phyloP scores from a whole-genome alignment of 1,140 invertebrate genomes.

The Bombus turneri region DNA sequence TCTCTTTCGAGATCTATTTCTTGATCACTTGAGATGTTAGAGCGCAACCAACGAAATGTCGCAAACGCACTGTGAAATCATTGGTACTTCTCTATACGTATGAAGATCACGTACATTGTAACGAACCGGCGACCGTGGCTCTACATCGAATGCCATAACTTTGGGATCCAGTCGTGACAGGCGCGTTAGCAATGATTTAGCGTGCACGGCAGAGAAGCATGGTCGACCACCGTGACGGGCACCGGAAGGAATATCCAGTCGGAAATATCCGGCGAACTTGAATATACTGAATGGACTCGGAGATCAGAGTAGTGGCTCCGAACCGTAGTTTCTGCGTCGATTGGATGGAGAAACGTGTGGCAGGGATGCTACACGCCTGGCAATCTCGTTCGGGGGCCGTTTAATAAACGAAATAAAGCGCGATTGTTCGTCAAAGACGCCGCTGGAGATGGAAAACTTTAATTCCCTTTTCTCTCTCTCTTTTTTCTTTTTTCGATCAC shows the following conservation, averaged over 20 bases:
- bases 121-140: constrained; percentile 3
- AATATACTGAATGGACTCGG: neutral
- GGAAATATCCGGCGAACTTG: constrained; percentile 16
- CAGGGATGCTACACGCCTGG: neutral
- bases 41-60: neutral
- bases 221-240: constrained; percentile 26
- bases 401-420: constrained; percentile 34
- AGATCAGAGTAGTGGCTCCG: too few species aligned
- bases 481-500: neutral
- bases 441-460: constrained; percentile 9
- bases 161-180: constrained; percentile 36
- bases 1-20: constrained; percentile 6
- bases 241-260: constrained; percentile 46
- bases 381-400: neutral
- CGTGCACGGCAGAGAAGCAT: neutral
- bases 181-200: constrained; percentile 49
- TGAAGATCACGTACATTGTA: constrained; percentile 14
- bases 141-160: constrained; percentile 47
- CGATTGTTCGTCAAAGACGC: neutral
- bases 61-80: neutral
- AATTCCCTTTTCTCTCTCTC: neutral
- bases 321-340: neutral
- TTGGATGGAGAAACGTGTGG: neutral
- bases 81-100: neutral
- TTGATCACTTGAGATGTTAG: neutral